Conservation (phyloP, 2,888 invertebrate genomes). For the Coenonympha arcania region DNA sequence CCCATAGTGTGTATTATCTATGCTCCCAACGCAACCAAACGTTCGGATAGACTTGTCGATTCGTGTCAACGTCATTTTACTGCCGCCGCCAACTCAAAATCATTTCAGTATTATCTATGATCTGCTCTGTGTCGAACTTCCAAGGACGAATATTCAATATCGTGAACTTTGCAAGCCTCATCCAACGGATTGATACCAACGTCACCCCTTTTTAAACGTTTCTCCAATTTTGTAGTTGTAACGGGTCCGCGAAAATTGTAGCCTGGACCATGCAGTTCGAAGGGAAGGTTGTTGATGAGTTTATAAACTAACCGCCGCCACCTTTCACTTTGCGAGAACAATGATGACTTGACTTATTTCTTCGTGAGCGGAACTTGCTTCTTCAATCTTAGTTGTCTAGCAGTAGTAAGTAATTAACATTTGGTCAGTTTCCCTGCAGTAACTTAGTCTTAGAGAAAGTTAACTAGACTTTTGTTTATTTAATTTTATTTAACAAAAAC, state of each 20-base stretch:
- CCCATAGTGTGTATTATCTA: too few relatives aligned
- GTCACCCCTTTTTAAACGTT: conserved; percentile 1
- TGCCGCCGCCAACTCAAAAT: background rate
- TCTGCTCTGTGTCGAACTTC: background rate
- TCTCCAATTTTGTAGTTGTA: background rate
- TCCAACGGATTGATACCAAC: conserved; percentile 2
- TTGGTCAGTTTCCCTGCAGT: background rate
- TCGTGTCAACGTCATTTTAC: background rate
- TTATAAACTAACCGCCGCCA: background rate
- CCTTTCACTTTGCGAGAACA: too few relatives aligned
- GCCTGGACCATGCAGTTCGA: background rate
- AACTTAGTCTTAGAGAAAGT: too few relatives aligned
- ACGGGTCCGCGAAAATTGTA: conserved; percentile 6
- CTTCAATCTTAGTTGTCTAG: conserved; percentile 44
- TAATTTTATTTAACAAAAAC: too few relatives aligned
- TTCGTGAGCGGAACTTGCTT: conserved; percentile 42
- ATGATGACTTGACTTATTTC: too few relatives aligned
- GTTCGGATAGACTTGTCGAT: background rate
- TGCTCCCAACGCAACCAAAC: background rate
- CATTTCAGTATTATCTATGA: too few relatives aligned
- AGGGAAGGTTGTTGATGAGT: background rate
- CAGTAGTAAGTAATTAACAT: conserved; percentile 41
- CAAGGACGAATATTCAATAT: background rate
- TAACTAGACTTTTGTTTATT: too few relatives aligned
- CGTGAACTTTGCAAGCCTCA: conserved; percentile 3